These are phyloP conservation scores for Dromas ardeola DNA, from an alignment of 2,113 vertebrate species.

Conservation along the genomic window DNA sequence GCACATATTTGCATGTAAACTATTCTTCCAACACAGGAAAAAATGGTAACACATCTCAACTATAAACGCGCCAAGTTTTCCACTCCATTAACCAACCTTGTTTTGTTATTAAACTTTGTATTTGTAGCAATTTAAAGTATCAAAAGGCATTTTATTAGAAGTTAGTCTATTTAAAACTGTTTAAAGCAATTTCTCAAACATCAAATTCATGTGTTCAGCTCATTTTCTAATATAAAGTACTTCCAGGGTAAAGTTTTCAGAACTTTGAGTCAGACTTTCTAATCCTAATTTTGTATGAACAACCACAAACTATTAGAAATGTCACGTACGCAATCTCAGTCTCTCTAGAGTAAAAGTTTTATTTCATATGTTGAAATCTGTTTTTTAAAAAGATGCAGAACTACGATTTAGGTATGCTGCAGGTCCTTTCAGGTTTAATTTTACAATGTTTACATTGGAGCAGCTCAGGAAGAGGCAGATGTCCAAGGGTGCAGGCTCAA, in stretches of 20 bases:
- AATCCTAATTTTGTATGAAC: not conserved
- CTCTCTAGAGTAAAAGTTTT: not conserved
- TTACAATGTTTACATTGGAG: not conserved
- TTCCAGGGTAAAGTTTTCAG: not conserved
- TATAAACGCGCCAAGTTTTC: not conserved
- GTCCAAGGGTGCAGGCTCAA: conserved; percentile 8
- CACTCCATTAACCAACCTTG: not conserved
- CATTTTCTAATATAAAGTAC: not conserved
- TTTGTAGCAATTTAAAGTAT: not conserved
- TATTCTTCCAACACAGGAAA: not conserved
- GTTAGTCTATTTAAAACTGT: not conserved
- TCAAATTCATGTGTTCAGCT: not conserved
- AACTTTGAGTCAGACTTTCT: not conserved
- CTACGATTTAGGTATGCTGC: not conserved
- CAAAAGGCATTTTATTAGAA: not conserved
- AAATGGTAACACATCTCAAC: not conserved
- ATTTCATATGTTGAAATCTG: not conserved
- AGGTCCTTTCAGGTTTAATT: not conserved
- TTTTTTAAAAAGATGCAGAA: not conserved
- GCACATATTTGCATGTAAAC: not conserved
- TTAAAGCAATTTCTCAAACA: not conserved
- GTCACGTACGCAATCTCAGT: not conserved
- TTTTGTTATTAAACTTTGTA: not conserved
- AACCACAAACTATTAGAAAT: not conserved
- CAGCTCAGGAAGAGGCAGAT: not conserved